Base-by-base conservation (phyloP, 2,797 vertebrate genomes). In the Manis pentadactyla region DNA sequence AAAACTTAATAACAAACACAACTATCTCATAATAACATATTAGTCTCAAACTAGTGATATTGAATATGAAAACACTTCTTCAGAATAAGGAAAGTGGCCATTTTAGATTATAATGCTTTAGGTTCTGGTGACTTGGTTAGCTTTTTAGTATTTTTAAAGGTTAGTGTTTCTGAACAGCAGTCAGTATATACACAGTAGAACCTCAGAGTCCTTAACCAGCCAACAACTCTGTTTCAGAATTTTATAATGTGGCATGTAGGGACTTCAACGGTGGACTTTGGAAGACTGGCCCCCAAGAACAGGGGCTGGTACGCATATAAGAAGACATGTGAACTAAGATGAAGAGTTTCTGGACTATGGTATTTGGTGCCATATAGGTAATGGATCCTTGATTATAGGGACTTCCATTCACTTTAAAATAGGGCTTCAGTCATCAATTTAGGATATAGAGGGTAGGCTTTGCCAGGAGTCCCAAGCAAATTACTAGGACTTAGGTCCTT, bases 11-110 rank as follows among this genome's bases (percentile, higher is more conserved):
- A 61, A 51, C 10, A 93, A 90, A 61, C 18, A 83, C 27, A 85
- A 34, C 29, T 39, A 74, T 46, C 15, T 66, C 61, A 59, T 51
- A 69, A 42, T 53, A 61, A 79, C n/a, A 6, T 66, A 51, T 42
- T 59, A 78, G 15, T 73, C 46, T 88, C 18, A 17, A 37, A 55
- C 79, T 63, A 61, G 29, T 55, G 23, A 18, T 77, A 57, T 7
- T 75, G 42, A 71, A 74, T 42, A 93, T 34, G 53, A 85, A 77
- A 95, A 79, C 11, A 73, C 66, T 69, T 84, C 39, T 93, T 61
- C 69, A 90, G 86, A 81, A n/a, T 89, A 71, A 85, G 34, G 69
- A 75, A 17, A 94, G 78, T 51, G n/a, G 53, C 10, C 29, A 75
- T 57, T 69, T 90, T 57, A 51, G 51, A 42, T 87, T 87, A 73